Evolutionary conservation across 2,888 invertebrate species (phyloP).

Genomic region (Heteromyza rotundicornis): DNA sequence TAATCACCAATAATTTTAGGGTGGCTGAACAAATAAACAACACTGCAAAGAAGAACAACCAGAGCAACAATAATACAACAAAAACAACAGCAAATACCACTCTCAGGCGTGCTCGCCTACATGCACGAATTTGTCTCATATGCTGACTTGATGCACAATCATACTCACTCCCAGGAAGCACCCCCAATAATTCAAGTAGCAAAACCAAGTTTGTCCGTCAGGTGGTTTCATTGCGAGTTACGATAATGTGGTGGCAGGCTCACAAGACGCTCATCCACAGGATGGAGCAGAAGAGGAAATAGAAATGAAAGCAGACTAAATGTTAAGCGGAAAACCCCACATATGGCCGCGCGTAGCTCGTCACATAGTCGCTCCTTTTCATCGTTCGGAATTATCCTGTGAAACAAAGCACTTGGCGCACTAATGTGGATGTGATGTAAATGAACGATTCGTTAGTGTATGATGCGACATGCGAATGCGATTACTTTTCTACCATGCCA

Average conservation of each 20-base stretch:
- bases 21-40: not conserved
- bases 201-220: slow-evolving; percentile 3
- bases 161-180: not conserved
- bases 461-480: slow-evolving; percentile 15
- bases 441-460: not conserved
- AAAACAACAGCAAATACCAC: not conserved
- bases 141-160: not conserved
- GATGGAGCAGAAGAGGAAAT: not conserved
- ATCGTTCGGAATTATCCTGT: not conserved
- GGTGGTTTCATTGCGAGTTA: slow-evolving; percentile 4
- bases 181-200: not conserved
- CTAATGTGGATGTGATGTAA: slow-evolving; percentile 12
- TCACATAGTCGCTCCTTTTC: not conserved
- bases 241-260: slow-evolving; percentile 1
- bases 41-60: not conserved
- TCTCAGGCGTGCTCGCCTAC: not conserved
- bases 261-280: not conserved
- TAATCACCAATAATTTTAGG: slow-evolving; percentile 4
- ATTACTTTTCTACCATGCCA: slow-evolving; percentile 5
- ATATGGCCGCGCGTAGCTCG: slow-evolving; percentile 3
- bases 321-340: not conserved
- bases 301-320: no score
- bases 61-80: not conserved
- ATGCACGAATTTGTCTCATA: not conserved
- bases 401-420: not conserved